These are phyloP conservation scores for Rachycentron canadum DNA, from an alignment of 2,797 vertebrate species.

Conservation along the genomic window DNA sequence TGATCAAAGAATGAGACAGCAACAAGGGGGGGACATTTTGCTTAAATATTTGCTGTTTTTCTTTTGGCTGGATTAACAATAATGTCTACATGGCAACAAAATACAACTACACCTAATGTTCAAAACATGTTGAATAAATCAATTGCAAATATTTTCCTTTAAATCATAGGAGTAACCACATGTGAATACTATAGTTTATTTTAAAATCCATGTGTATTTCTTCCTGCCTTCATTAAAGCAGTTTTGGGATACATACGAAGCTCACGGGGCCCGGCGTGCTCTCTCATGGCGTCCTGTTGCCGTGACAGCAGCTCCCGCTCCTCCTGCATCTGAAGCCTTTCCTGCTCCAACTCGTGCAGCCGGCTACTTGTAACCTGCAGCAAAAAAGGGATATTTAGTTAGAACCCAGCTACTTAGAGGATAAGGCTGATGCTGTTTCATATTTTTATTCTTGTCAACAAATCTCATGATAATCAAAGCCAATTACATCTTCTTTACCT, in stretches of 20 bases:
- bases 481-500: too few relatives aligned
- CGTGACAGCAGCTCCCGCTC: slow-evolving; percentile 91
- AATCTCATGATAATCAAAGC: too few relatives aligned
- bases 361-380: slow-evolving; percentile 87
- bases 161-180: background rate
- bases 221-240: background rate
- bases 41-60: too few relatives aligned
- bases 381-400: background rate
- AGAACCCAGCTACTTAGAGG: background rate
- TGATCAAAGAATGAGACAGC: too few relatives aligned
- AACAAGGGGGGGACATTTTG: too few relatives aligned
- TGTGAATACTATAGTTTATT: background rate
- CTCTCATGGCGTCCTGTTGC: slow-evolving; percentile 94
- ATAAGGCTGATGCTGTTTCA: too few relatives aligned
- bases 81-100: background rate
- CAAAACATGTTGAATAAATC: background rate
- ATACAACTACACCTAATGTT: slow-evolving; percentile 7
- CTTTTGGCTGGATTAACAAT: background rate
- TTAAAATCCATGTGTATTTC: background rate
- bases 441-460: too few relatives aligned
- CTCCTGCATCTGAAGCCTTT: slow-evolving; percentile 89
- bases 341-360: slow-evolving; percentile 93
- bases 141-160: background rate
- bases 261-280: slow-evolving; percentile 89
- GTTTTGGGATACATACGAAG: slow-evolving; percentile 89